phyloP scores from a whole-genome alignment of 2,113 vertebrate species.

The Entomyzon cyanotis region DNA sequence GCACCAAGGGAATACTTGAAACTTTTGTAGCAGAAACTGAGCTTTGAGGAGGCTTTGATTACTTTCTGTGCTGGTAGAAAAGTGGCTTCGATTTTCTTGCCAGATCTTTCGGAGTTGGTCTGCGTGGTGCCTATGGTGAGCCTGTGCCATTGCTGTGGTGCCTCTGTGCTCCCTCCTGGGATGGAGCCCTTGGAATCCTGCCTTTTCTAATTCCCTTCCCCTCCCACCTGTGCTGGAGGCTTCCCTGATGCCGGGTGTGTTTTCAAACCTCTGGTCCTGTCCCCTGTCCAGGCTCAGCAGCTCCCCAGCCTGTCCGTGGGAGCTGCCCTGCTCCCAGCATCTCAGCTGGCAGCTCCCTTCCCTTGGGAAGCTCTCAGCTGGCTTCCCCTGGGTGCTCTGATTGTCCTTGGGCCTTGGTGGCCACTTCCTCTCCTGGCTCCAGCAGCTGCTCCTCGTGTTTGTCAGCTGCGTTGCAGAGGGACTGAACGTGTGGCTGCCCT shows the following conservation, averaged over 20 bases:
- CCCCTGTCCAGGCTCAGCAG: background rate
- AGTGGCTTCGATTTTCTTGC: background rate
- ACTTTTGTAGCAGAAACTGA: background rate
- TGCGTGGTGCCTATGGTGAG: fast-evolving
- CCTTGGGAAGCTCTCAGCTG: background rate
- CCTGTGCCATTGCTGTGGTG: fast-evolving
- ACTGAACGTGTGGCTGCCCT: background rate
- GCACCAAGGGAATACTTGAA: fast-evolving
- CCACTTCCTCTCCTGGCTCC: background rate
- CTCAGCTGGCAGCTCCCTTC: background rate
- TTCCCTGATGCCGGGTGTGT: fast-evolving
- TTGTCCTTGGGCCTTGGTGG: background rate
- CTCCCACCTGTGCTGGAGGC: background rate
- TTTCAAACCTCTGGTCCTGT: background rate
- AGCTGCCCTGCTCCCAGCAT: background rate
- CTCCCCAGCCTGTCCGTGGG: background rate
- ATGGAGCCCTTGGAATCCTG: background rate
- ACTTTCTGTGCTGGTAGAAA: background rate
- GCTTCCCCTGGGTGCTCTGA: background rate
- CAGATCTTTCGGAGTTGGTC: background rate
- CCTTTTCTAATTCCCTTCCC: background rate
- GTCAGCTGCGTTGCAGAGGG: background rate
- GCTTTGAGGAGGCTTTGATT: background rate
- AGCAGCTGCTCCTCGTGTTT: background rate
- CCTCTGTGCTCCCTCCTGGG: background rate